Evolutionary conservation across 1,140 invertebrate genomes (phyloP).

Genomic region (Platyura marginata): DNA sequence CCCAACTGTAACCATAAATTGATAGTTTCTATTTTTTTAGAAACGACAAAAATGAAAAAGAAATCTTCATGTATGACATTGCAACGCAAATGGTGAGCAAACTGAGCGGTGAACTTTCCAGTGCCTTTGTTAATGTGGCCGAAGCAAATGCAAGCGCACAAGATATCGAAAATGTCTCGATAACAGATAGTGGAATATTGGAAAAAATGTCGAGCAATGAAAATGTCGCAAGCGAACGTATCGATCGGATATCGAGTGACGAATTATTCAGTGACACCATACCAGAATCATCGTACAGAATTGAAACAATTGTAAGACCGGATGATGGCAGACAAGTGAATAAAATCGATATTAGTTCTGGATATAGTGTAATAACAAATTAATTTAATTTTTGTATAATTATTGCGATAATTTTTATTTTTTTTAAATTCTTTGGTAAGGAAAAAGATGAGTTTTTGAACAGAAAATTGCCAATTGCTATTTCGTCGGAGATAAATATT

Average conservation of each 20-base stretch:
- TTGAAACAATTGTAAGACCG: not conserved
- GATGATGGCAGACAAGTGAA: slow-evolving; percentile 12
- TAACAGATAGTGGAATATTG: slow-evolving; percentile 30
- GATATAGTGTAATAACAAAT: slow-evolving; percentile 30
- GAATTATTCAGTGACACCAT: not conserved
- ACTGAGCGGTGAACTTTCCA: slow-evolving; percentile 50
- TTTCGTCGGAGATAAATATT: no score
- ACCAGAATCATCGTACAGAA: not conserved
- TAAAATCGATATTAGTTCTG: slow-evolving; percentile 29
- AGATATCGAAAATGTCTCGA: slow-evolving; percentile 38
- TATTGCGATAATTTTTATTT: no score
- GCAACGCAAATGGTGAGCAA: slow-evolving; percentile 43
- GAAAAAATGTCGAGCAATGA: slow-evolving; percentile 16
- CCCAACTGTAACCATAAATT: not conserved
- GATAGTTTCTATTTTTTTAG: slow-evolving; percentile 6
- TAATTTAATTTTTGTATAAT: no score
- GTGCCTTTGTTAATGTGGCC: slow-evolving; percentile 63
- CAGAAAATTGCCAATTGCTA: no score
- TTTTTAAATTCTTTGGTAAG: no score
- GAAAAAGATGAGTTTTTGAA: no score
- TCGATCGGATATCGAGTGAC: slow-evolving; percentile 1
- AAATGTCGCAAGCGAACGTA: not conserved
- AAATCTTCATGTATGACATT: slow-evolving; percentile 74
- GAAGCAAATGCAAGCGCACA: slow-evolving; percentile 57
- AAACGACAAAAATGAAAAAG: slow-evolving; percentile 35